Evolutionary conservation across 2,888 invertebrate genomes (phyloP).

Genomic region (Drosophila austrosaltans): DNA sequence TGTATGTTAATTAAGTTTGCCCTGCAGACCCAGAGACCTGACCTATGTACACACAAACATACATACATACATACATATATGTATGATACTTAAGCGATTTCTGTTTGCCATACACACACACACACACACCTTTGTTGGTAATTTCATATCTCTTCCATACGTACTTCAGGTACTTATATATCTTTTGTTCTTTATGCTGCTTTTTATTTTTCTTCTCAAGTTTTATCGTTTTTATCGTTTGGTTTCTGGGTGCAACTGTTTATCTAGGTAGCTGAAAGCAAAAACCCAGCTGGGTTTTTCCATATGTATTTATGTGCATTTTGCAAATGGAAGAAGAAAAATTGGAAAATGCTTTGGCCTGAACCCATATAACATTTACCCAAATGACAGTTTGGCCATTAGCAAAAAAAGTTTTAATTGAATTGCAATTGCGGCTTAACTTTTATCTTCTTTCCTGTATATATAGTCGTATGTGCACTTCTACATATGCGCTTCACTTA

Average conservation of each 20-base stretch:
- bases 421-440: slow-evolving; percentile 28
- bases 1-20: slow-evolving; percentile 54
- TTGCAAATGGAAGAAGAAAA: slow-evolving; percentile 17
- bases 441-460: neutral
- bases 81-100: slow-evolving; percentile 9
- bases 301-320: slow-evolving; percentile 15
- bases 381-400: slow-evolving; percentile 16
- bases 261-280: neutral
- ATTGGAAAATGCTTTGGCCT: slow-evolving; percentile 26
- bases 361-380: slow-evolving; percentile 13
- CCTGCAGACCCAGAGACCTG: slow-evolving; percentile 70
- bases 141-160: slow-evolving; percentile 13
- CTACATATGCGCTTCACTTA: slow-evolving; percentile 27
- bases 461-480: neutral
- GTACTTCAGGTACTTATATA: slow-evolving; percentile 22
- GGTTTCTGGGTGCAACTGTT: slow-evolving; percentile 42
- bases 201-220: slow-evolving; percentile 25
- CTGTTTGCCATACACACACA: slow-evolving; percentile 13
- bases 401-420: slow-evolving; percentile 26
- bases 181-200: slow-evolving; percentile 33
- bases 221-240: slow-evolving; percentile 28
- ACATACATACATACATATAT: neutral
- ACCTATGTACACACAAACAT: slow-evolving; percentile 55
- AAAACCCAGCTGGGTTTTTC: slow-evolving; percentile 9
- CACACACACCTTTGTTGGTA: slow-evolving; percentile 16